Percentiles rank a stretch among this genome's conserved stretches.
Evolutionary conservation across 2,797 vertebrate genomes (phyloP).

Genomic region (Neopelma chrysocephalum): DNA sequence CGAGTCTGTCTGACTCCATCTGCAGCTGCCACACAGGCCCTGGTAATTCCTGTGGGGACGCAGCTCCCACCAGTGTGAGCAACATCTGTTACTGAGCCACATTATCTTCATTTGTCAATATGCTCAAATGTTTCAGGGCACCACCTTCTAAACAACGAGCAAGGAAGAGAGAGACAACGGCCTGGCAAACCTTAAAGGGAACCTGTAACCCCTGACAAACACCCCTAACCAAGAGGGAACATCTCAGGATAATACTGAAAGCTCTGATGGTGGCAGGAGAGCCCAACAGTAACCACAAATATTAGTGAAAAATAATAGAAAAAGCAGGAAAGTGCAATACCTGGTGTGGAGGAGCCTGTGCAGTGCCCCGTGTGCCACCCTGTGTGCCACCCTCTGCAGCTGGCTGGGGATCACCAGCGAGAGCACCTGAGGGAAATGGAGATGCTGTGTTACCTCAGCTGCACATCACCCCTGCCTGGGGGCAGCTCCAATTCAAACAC

Average conservation of each 20-base stretch:
- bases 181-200: not conserved
- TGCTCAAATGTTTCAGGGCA: not conserved
- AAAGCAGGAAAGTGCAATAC: conserved; percentile 64
- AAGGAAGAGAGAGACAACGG: not conserved
- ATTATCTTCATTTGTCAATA: not conserved
- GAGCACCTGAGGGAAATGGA: conserved; percentile 73
- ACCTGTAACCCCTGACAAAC: not conserved
- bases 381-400: conserved; percentile 76
- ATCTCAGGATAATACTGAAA: not conserved
- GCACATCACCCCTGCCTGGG: not conserved
- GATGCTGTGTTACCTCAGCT: not conserved
- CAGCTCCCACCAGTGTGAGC: not conserved
- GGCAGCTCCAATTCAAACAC: not conserved
- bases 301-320: not conserved
- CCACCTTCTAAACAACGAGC: not conserved
- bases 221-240: not conserved
- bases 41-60: not conserved
- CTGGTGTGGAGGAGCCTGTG: conserved; percentile 89
- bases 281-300: not conserved
- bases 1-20: not conserved
- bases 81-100: not conserved
- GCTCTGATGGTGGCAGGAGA: not conserved
- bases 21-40: conserved; percentile 17
- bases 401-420: conserved; percentile 78
- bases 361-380: conserved; percentile 57